phyloP scores from a whole-genome alignment of 2,888 invertebrate genomes.

The Campaea margaritaria region DNA sequence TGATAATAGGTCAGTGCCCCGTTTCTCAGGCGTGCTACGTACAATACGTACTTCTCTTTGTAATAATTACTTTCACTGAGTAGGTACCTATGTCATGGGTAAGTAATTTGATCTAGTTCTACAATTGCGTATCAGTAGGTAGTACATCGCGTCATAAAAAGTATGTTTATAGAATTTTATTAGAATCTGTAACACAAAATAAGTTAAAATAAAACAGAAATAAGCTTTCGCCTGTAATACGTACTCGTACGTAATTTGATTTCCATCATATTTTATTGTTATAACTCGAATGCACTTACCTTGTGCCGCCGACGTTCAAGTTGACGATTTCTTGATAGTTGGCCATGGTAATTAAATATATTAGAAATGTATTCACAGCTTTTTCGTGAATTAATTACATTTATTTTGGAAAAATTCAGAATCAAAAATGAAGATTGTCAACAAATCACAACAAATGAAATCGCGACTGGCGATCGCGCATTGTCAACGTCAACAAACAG shows the following conservation, averaged over 20 bases:
- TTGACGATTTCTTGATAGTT: conserved; percentile 90
- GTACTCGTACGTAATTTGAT: background rate
- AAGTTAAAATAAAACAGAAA: conserved; percentile 1
- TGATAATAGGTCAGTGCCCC: conserved; percentile 4
- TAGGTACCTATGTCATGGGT: background rate
- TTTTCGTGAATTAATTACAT: conserved; percentile 22
- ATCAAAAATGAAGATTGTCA: conserved; percentile 45
- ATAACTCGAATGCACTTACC: conserved; percentile 82
- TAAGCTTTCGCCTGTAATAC: background rate
- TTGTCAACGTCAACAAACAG: conserved; percentile 31
- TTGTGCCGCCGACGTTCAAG: conserved; percentile 97
- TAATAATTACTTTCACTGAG: no score
- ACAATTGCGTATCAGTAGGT: background rate
- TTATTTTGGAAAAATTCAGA: conserved; percentile 20
- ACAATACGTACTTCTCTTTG: no score
- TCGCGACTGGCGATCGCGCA: conserved; percentile 23
- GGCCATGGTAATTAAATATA: conserved; percentile 58
- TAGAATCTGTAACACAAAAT: no score
- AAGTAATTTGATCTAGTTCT: background rate
- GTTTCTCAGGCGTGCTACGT: no score
- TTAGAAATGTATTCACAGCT: conserved; percentile 1
- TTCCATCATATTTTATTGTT: conserved; percentile 7
- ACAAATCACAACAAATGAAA: conserved; percentile 47
- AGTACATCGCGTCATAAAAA: background rate
- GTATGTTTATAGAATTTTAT: no score